Base-by-base conservation (phyloP, 1,140 invertebrate species). In the Drosophila orena region DNA sequence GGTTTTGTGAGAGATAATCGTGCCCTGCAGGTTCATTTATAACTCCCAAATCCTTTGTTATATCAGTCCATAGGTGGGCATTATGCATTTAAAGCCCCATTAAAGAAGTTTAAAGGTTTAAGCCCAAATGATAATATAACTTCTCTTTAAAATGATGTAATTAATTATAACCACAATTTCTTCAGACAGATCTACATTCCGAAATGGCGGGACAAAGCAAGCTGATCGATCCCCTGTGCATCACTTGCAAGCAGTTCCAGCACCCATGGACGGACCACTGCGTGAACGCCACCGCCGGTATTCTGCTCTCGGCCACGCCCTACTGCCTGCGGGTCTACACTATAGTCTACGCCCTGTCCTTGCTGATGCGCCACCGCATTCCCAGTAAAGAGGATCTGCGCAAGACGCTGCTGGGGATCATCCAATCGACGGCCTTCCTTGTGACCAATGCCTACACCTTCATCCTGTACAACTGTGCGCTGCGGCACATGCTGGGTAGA, bases 231-330 rank as follows among this genome's bases (percentile, higher is more conserved):
- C 64, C 76, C 4, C 53, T 86, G 37, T 55, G 57, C 46, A 74
- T 91, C 11, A 93, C 93, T 54, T 97, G 96, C 92, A 93, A 94
- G 69, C 94, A 97, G 73, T 95, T 96, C 75, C 95, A 95, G 5
- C 97, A 97, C 93, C 96, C 96, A 27, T 97, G 96, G 96, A 95
- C 95, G 2, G 93, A 96, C 60, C 95, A 94, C 14, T 97, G 97
- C 90, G 91, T 93, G 6, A 93, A 93, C 79, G 95, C 96, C 15
- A 94, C 95, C 24, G 93, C 94, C 53, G 95, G 95, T 27, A 93
- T 97, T n/a, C 94, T 95, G 27, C 84, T 95, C 6, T 93, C 94
- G 72, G 93, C 95, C 6, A 93, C 95, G 30, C 94, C 95, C 66
- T 95, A 97, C 86, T 94, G 94, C 35, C 91, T 97, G 2, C 95